Base-by-base conservation (phyloP, 2,797 vertebrate genomes). In the Chaetophractus vellerosus region DNA sequence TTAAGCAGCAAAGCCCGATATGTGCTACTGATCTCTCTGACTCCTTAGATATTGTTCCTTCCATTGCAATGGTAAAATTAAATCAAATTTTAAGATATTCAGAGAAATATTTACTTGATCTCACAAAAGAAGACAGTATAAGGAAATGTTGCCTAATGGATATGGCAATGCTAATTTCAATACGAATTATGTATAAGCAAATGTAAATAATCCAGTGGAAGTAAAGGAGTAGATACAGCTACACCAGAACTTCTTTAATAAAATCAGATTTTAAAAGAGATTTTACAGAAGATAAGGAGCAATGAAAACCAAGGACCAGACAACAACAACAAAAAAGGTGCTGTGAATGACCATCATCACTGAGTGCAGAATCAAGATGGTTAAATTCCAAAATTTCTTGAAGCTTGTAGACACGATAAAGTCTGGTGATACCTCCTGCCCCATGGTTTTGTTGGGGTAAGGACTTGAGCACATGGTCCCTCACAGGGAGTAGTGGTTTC, bases 101-200 rank as follows among this genome's bases (percentile, higher is more conserved):
- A 85, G 15, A 50, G 48, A 91, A 84, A 78, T 92, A 84, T 36
- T 75, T 86, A 31, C 41, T 76, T 78, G 31, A 26, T 91, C 6
- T 88, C 9, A 61, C 88, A 33, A 83, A 6, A 6, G 68, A 81
- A 81, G 19, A 31, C 2, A 84, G 31, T 71, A 23, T 84, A 76
- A 88, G 72, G 9, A 88, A 61, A 88, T 74, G 19, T 11, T 61
- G 3, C 14, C 3, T 64, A 61, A 57, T 9, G 55, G 26, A 41
- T 45, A 57, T 15, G 2, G 41, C 33, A 57, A 14, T 57, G 21
- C 6, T 88, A 52, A 6, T 61, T 89, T 83, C 5, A 45, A 14
- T 50, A 68, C 50, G 12, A 87, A 79, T 69, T 61, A 48, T 21
- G 2, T 36, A 45, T 45, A 9, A 0, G 86, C 14, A 33, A 57